These are phyloP conservation scores for Ceratina australensis DNA, from an alignment of 1,140 invertebrate genomes.

Conservation along the genomic window DNA sequence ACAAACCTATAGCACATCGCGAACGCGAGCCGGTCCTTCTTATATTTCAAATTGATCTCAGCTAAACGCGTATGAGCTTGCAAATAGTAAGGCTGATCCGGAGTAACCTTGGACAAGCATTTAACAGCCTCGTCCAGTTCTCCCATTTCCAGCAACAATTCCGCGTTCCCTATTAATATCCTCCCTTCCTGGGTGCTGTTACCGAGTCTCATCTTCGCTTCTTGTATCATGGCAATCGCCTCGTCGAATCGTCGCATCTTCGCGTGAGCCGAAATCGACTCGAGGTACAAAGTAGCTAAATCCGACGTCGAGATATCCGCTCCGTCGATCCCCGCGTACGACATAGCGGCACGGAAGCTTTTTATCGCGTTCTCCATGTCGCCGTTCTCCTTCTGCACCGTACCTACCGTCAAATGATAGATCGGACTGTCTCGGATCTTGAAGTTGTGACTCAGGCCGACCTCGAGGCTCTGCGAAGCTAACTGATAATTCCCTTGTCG, in stretches of 20 bases:
- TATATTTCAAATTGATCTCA: conserved; percentile 92
- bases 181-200: conserved; percentile 91
- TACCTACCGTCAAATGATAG: conserved; percentile 92
- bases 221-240: conserved; percentile 90
- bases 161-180: conserved; percentile 90
- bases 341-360: conserved; percentile 87
- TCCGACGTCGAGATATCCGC: conserved; percentile 82
- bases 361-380: conserved; percentile 88
- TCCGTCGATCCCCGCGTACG: conserved; percentile 77
- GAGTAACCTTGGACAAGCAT: conserved; percentile 87
- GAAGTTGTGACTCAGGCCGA: conserved; percentile 94
- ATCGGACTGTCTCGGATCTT: conserved; percentile 93
- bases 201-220: conserved; percentile 88
- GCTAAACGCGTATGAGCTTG: conserved; percentile 95
- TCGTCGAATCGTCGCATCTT: conserved; percentile 87
- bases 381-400: conserved; percentile 89
- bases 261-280: conserved; percentile 90
- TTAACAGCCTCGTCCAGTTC: conserved; percentile 91
- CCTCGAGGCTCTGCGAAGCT: conserved; percentile 92
- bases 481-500: conserved; percentile 87
- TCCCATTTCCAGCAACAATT: conserved; percentile 88
- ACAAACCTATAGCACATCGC: conserved; percentile 79
- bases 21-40: conserved; percentile 90
- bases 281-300: conserved; percentile 91
- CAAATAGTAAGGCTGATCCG: conserved; percentile 91